These are phyloP conservation scores for Anser cygnoides DNA, from an alignment of 2,113 vertebrate genomes.

Conservation along the genomic window DNA sequence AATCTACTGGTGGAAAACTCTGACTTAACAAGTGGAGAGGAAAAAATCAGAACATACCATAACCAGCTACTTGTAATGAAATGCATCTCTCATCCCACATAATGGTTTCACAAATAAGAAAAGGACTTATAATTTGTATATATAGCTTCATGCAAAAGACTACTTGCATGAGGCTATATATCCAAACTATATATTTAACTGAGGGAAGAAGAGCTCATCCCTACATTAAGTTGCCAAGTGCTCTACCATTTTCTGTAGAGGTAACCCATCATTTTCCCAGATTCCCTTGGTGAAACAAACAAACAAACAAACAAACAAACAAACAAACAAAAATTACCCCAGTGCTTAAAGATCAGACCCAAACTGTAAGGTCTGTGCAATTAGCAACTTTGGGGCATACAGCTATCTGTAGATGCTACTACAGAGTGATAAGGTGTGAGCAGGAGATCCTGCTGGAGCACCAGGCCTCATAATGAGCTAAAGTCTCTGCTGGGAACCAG, in stretches of 20 bases:
- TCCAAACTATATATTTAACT: neutral
- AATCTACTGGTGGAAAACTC: neutral
- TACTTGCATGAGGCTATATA: neutral
- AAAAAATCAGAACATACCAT: neutral
- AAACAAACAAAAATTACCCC: neutral
- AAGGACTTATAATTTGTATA: neutral
- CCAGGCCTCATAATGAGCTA: neutral
- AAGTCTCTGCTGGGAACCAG: neutral
- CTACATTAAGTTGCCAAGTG: neutral
- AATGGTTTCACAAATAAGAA: neutral
- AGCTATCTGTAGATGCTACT: neutral
- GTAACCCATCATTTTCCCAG: neutral
- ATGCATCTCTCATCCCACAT: neutral
- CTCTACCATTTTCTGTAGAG: neutral
- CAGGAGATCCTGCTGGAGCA: neutral
- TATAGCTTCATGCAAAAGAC: neutral
- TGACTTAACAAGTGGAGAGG: neutral
- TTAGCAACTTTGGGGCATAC: neutral
- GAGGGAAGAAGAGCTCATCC: neutral
- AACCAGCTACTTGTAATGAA: neutral
- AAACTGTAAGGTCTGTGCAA: rapidly evolving
- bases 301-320: neutral
- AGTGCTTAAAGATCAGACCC: neutral
- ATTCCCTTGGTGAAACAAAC: neutral
- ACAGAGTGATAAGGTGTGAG: neutral